Base-by-base conservation (phyloP, 1,140 invertebrate species). In the Heliconius hermathena region DNA sequence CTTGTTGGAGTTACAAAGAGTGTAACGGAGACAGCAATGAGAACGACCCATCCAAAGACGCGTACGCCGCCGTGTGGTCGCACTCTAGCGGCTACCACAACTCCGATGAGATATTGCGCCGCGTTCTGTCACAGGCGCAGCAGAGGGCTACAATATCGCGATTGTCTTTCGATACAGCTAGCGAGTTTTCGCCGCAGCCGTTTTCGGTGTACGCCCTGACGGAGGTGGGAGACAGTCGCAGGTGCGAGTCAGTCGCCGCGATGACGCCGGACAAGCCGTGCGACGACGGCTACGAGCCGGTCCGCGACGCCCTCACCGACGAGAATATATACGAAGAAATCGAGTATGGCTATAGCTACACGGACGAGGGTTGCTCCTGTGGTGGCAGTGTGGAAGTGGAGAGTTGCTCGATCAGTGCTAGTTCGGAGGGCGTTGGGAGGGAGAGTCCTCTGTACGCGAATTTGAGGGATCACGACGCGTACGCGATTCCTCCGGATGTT, bases 371-470 rank as follows among this genome's bases (percentile, higher is more conserved):
- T 4, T 94, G 90, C 82, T 94, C 90, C 9, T 91, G 91, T 78
- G 92, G 89, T 22, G 89, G 90, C 81, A 92, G 93, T 89, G 87
- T 93, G 13, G 92, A 92, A 76, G 91, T 94, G 16, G 93, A 94
- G 81, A 93, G 90, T 83, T 90, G 87, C 76, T 93, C 92, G 2
- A 88, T 91, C 18, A 94, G 93, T 88, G 91, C 91, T 8, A 92
- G 92, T 86, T 94, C 92, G 0, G 90, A 92, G n/a, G 93, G 93
- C 33, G 89, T 90, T 0, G 91, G 90, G 0, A 83, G 93, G 8
- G 94, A 94, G 77, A 95, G 93, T 78, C 94, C 94, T 4, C 54
- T 95, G 20, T 95, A 95, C 82, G 94, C 91, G 22, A 95, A 95
- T 77, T 76, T 94, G 29, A 87, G 85, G 82, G 91, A 94, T 71